phyloP scores from a whole-genome alignment of 2,797 vertebrate genomes.

The Enteromius viviparus region DNA sequence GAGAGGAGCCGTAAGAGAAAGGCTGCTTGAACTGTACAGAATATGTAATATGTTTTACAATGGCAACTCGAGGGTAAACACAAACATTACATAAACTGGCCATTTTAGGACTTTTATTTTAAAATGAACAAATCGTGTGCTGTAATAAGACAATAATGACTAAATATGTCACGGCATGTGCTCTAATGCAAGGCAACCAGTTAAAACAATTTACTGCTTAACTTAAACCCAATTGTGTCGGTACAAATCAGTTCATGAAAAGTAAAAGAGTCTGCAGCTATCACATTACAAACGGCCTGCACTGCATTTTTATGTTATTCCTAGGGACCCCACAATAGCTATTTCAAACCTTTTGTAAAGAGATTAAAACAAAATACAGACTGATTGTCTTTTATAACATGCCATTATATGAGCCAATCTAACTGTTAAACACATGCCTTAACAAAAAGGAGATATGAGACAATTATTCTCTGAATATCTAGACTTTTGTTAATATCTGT shows the following conservation, averaged over 20 bases:
- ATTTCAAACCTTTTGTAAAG: not conserved
- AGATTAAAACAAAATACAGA: not conserved
- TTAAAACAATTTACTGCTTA: not conserved
- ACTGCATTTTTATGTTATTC: not conserved
- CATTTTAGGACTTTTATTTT: not conserved
- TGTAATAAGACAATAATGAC: not conserved
- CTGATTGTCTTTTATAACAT: not conserved
- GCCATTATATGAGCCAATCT: not conserved
- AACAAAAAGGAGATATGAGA: not conserved
- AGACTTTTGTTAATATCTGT: not conserved
- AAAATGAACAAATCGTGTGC: not conserved
- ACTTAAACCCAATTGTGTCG: not conserved
- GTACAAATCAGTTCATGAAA: constrained; percentile 2
- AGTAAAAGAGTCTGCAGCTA: not conserved
- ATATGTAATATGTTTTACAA: not conserved
- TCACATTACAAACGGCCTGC: constrained; percentile 14
- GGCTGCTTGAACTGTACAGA: not conserved
- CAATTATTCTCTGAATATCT: not conserved
- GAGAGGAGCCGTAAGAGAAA: constrained; percentile 15
- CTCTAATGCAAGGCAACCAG: not conserved
- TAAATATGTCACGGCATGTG: not conserved
- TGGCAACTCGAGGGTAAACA: not conserved
- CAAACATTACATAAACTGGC: not conserved
- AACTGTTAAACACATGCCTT: not conserved
- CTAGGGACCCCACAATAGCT: not conserved